A percentile compares a stretch with the other conserved stretches of the same genome.
These are phyloP conservation scores for Megaceryle torquata DNA, from an alignment of 2,113 vertebrate genomes.

Conservation along the genomic window DNA sequence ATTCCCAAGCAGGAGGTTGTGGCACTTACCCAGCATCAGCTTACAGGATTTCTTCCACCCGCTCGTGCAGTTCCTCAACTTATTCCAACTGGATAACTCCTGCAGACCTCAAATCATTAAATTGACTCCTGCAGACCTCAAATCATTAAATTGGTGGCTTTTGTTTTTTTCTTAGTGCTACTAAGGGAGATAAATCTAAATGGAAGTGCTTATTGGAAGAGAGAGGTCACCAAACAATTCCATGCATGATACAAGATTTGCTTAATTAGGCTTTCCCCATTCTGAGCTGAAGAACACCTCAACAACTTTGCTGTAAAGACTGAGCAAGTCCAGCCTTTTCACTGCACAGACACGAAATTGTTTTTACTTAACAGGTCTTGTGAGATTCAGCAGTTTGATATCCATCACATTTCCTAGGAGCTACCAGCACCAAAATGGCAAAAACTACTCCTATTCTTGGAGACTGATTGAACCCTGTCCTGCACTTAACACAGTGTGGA, in stretches of 20 bases:
- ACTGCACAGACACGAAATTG: neutral
- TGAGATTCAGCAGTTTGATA: neutral
- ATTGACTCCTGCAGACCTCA: neutral
- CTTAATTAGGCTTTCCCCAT: neutral
- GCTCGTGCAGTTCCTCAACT: neutral
- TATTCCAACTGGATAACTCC: neutral
- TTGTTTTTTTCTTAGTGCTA: neutral
- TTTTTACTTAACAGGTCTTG: neutral
- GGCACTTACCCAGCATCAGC: neutral
- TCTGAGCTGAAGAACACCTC: neutral
- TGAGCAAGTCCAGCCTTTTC: neutral
- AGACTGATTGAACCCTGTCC: slow-evolving; percentile 14
- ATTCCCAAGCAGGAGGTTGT: neutral
- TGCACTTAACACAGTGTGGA: slow-evolving; percentile 3
- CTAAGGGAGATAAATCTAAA: neutral
- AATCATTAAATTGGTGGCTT: neutral
- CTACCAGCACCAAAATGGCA: slow-evolving; percentile 37
- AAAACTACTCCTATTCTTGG: slow-evolving; percentile 33
- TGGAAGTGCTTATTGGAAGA: neutral
- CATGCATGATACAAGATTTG: neutral
- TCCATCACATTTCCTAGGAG: neutral
- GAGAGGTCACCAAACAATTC: neutral
- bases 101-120: neutral
- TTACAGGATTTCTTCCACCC: neutral
- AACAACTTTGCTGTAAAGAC: neutral